Percentiles rank a stretch among this genome's conserved stretches.
These are phyloP conservation scores for Melanogrammus aeglefinus DNA, from an alignment of 2,797 vertebrate species.

Conservation along the genomic window DNA sequence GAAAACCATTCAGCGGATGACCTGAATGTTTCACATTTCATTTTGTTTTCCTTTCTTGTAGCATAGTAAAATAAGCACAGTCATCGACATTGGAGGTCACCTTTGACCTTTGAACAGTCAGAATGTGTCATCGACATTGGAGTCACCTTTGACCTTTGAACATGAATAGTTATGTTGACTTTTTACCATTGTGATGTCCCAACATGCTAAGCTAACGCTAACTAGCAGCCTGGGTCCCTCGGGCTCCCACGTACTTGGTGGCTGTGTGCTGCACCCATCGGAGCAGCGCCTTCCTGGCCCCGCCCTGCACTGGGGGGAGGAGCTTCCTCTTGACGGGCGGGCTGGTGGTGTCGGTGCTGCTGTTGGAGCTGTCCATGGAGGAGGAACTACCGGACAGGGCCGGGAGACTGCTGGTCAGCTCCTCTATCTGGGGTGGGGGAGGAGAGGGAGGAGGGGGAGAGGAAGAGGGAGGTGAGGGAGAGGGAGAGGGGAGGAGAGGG, in stretches of 20 bases:
- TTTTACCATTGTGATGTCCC: background rate
- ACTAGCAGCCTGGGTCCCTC: background rate
- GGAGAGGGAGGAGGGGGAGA: background rate
- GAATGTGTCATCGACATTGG: background rate
- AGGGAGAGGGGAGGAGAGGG: background rate
- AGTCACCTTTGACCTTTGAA: background rate
- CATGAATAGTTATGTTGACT: too few species aligned
- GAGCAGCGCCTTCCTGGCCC: conserved; percentile 88
- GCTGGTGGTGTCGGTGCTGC: conserved; percentile 85
- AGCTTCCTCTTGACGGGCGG: conserved; percentile 91
- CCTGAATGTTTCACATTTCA: background rate
- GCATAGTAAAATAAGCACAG: too few species aligned
- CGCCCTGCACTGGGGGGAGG: conserved; percentile 83
- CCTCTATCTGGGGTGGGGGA: conserved; percentile 82
- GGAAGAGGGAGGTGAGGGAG: background rate
- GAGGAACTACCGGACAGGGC: conserved; percentile 84
- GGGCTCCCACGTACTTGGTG: conserved; percentile 79
- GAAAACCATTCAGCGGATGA: background rate
- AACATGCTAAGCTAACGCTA: background rate
- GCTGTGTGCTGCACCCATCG: conserved; percentile 92
- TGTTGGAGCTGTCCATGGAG: conserved; percentile 86
- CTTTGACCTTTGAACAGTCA: too few species aligned
- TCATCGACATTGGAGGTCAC: too few species aligned
- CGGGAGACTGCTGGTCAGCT: conserved; percentile 89
- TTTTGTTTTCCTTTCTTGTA: background rate